Percentiles rank a stretch among this genome's conserved stretches.
These are phyloP conservation scores for Todiramphus chloris DNA, from an alignment of 2,113 vertebrate genomes.

Conservation along the genomic window DNA sequence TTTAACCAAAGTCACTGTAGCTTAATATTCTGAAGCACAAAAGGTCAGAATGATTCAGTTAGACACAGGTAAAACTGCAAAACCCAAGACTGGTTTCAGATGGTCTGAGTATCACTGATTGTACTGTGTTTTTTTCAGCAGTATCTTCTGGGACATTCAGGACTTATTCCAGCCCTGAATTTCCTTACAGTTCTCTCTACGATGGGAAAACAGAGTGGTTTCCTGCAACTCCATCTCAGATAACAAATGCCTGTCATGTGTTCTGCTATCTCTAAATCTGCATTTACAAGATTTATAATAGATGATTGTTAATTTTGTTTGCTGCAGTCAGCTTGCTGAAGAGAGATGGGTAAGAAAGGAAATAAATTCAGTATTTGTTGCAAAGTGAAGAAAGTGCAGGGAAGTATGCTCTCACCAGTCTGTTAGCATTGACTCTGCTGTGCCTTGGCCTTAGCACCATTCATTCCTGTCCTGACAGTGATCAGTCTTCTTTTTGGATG, in stretches of 20 bases:
- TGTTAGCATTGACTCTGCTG: neutral
- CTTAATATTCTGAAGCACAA: neutral
- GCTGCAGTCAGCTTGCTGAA: neutral
- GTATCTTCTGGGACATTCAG: neutral
- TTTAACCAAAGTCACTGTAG: neutral
- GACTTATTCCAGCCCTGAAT: neutral
- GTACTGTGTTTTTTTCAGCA: neutral
- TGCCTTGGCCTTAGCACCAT: neutral
- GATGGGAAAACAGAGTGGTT: neutral
- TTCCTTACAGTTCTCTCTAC: neutral
- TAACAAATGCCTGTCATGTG: slow-evolving; percentile 12
- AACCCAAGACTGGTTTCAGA: neutral
- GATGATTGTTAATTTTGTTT: slow-evolving; percentile 49
- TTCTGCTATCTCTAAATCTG: slow-evolving; percentile 51
- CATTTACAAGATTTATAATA: slow-evolving; percentile 38
- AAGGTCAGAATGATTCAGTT: neutral
- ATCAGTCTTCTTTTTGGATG: neutral
- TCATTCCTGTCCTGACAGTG: slow-evolving; percentile 14
- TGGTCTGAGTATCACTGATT: neutral
- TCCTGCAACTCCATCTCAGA: slow-evolving; percentile 3
- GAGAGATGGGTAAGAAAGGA: neutral
- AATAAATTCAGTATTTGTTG: slow-evolving; percentile 36
- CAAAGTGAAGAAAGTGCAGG: neutral
- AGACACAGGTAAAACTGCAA: neutral
- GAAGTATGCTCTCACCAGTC: neutral